Percentiles rank a stretch among this genome's conserved stretches.
phyloP scores from a whole-genome alignment of 2,113 vertebrate species.

The Engraulis encrasicolus region DNA sequence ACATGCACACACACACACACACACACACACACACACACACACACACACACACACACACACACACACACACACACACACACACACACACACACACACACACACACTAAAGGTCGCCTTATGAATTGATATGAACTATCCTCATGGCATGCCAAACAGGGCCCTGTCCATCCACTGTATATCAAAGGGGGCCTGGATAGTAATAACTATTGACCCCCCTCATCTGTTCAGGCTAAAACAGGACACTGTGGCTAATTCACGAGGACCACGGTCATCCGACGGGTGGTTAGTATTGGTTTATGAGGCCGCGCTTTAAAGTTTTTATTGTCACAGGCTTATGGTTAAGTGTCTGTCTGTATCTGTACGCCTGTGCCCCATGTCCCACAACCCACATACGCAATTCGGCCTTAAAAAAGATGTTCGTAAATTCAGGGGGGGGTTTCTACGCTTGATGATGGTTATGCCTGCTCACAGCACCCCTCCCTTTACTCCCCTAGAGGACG shows the following conservation, averaged over 20 bases:
- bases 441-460: background rate
- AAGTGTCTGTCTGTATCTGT: background rate
- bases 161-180: slow-evolving; percentile 23
- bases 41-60: slow-evolving; percentile 15
- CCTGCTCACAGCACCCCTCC: background rate
- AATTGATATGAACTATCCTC: slow-evolving; percentile 41
- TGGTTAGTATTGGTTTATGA: background rate
- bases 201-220: slow-evolving; percentile 32
- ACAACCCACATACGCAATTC: background rate
- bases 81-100: background rate
- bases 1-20: too few relatives aligned
- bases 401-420: background rate
- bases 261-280: background rate
- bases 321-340: background rate
- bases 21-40: slow-evolving; percentile 26
- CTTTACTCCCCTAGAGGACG: background rate
- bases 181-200: background rate
- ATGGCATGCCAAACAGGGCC: background rate
- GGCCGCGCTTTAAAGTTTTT: background rate
- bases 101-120: slow-evolving; percentile 32
- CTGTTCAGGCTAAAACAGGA: background rate
- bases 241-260: background rate
- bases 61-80: background rate
- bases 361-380: background rate
- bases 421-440: background rate